Percentiles rank a stretch among this genome's conserved stretches.
phyloP scores from a whole-genome alignment of 1,140 invertebrate genomes.

The Lethrus apterus region DNA sequence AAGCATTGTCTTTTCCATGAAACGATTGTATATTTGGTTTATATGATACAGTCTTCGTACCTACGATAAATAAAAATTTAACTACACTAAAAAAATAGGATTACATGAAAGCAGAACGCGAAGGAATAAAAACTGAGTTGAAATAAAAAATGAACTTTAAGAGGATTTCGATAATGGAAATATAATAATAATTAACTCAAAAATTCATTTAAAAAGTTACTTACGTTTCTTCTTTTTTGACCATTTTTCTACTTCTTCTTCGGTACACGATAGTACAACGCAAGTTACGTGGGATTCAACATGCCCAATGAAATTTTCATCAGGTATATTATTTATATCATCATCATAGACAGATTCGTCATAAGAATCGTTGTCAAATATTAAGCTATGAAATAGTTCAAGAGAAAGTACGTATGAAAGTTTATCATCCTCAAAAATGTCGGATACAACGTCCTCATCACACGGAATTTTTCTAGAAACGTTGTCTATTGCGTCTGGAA shows the following conservation, averaged over 20 bases:
- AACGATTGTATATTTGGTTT: slow-evolving; percentile 17
- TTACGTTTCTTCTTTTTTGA: background rate
- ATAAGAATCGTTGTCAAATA: no score
- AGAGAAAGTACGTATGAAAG: no score
- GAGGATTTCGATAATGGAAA: background rate
- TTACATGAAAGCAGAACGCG: background rate
- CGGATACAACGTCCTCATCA: no score
- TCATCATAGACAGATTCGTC: no score
- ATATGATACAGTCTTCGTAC: background rate
- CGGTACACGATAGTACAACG: background rate
- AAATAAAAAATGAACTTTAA: background rate
- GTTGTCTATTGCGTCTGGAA: no score
- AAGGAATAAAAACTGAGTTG: background rate
- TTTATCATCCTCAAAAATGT: no score
- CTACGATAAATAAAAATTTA: no score
- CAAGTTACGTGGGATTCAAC: background rate
- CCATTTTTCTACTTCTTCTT: background rate
- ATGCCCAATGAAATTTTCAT: slow-evolving; percentile 2
- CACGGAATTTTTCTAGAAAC: no score
- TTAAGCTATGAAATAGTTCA: no score
- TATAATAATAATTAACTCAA: background rate
- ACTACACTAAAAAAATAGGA: no score
- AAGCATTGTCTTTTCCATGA: slow-evolving; percentile 48
- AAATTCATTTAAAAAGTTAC: background rate
- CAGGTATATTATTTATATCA: no score